Evolutionary conservation across 2,888 invertebrate genomes (phyloP), one percentile per base, ranked within the genome.

Genomic region (Lasioglossum marginatum): DNA sequence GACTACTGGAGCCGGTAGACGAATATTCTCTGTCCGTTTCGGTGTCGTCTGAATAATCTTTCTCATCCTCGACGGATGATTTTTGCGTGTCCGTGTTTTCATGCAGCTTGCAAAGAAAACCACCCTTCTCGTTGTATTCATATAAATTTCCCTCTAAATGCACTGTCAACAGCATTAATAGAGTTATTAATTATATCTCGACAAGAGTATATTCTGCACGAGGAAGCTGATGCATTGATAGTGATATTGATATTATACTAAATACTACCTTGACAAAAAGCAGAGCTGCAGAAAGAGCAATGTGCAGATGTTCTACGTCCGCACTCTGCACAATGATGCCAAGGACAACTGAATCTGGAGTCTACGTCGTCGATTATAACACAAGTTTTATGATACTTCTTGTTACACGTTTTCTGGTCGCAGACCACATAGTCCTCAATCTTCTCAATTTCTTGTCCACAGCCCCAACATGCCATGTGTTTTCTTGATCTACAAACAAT

Each of bases 301-400:
- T 93, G 93, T 5, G 92, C 88, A 0, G 91, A 85, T 52, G 94
- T 94, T 87, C 93, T 92, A 77, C 92, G 92, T 70, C 91, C 90
- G 75, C 95, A 95, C 77, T 92, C 92, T 23, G 89, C 86, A 43
- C 95, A 95, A 82, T 89, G 92, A 89, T 95, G 95, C 94, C 94
- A 94, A 40, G 94, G 94, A 77, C 95, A 95, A 82, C 90, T 93
- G 48, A 94, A 94, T 78, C 92, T 93, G 5, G 86, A 85, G 40
- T 93, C 93, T 1, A 79, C 43, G 34, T 92, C 92, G 60, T 92
- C 91, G 6, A 92, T 81, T 34, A 74, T 85, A 12, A 94, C 91
- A 71, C 95, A 95, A 37, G 82, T 76, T 70, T 84, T 88, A 78
- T 95, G 95, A 81, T 95, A 95, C 73, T 85, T 92, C 81, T 94